Conservation (phyloP, 92 coral and sea anemone species). For the Phenganax stokvisi region DNA sequence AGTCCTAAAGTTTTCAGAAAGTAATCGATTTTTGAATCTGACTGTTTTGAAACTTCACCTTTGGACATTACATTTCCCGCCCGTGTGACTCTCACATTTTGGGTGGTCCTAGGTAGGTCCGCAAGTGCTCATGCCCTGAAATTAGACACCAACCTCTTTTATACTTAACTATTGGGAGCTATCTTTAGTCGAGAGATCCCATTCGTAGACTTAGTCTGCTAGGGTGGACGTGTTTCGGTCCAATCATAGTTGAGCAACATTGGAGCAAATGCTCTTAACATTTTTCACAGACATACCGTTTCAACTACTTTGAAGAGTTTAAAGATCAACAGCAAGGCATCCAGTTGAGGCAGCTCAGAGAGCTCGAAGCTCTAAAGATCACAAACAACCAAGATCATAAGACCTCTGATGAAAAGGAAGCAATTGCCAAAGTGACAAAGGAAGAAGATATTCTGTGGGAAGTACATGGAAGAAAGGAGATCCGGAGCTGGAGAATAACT, state of each 20-base stretch:
- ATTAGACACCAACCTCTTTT: too few relatives aligned
- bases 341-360: conserved; percentile 41
- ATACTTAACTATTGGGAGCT: too few relatives aligned
- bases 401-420: conserved; percentile 36
- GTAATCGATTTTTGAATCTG: too few relatives aligned
- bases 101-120: too few relatives aligned
- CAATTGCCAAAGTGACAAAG: conserved; percentile 20
- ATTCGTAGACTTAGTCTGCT: conserved; percentile 45
- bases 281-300: conserved; percentile 46
- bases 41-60: too few relatives aligned
- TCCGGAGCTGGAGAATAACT: conserved; percentile 30
- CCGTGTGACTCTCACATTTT: too few relatives aligned
- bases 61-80: too few relatives aligned
- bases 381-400: conserved; percentile 28
- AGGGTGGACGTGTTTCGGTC: conserved; percentile 58
- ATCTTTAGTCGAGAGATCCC: conserved; percentile 36
- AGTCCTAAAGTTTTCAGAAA: too few relatives aligned
- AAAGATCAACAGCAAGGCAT: conserved; percentile 37
- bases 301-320: conserved; percentile 5
- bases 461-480: conserved; percentile 34
- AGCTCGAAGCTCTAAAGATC: conserved; percentile 44
- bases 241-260: conserved; percentile 46
- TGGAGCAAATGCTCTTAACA: conserved; percentile 41
- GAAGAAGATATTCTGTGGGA: conserved; percentile 25
- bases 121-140: too few relatives aligned